These are phyloP conservation scores for Neogale vison DNA, from an alignment of 2,113 vertebrate species.

Conservation along the genomic window DNA sequence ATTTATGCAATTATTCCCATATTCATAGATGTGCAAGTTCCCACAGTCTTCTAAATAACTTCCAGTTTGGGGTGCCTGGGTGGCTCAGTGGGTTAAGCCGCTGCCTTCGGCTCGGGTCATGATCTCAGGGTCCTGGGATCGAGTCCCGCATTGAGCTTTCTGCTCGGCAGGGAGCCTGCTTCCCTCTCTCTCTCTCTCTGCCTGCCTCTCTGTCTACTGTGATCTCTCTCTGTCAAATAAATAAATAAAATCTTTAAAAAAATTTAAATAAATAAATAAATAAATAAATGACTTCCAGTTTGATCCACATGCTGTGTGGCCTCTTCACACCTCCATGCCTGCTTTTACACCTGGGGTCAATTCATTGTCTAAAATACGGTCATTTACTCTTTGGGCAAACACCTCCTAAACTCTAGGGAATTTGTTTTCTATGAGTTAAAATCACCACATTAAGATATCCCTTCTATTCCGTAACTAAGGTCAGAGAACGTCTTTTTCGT, in stretches of 20 bases:
- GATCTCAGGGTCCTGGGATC: no score
- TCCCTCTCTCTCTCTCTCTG: no score
- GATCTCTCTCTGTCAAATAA: no score
- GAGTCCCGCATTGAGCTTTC: no score
- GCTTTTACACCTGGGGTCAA: background rate
- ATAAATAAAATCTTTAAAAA: no score
- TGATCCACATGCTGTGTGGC: background rate
- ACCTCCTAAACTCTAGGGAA: background rate
- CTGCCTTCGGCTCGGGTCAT: no score
- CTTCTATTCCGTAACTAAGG: background rate
- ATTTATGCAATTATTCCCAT: background rate
- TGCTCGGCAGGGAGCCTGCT: no score
- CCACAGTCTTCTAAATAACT: background rate
- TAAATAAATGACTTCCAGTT: background rate
- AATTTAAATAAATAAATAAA: no score
- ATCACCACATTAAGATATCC: background rate
- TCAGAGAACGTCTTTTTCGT: background rate
- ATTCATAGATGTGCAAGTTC: background rate
- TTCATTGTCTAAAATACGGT: background rate
- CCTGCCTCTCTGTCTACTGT: no score
- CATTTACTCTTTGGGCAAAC: background rate
- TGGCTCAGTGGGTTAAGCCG: no score
- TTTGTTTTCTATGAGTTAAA: conserved; percentile 15
- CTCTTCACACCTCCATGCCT: background rate
- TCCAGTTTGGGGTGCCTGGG: no score